Base-by-base conservation (phyloP, 2,888 invertebrate species). In the Cantharis rustica region DNA sequence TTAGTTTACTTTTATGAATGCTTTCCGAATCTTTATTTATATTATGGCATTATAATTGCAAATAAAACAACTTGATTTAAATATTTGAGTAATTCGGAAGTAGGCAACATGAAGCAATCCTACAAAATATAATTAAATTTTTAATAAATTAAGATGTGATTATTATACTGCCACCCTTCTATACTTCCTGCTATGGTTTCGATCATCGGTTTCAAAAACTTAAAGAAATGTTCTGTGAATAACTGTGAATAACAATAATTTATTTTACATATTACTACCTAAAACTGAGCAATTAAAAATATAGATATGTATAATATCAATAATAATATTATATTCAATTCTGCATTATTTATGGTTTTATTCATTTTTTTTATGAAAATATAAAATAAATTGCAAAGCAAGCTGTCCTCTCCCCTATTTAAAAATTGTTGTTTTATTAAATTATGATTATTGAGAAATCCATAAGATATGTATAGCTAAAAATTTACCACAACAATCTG, bases 211-310 rank as follows among this genome's bases (percentile, higher is more conserved):
- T 80, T 80, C 81, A 66, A 71, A 64, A 79, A 72, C 82, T 85
- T 78, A 79, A 84, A 82, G n/a, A 84, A 85, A 85, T 81, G 84
- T 85, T 86, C 85, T n/a, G n/a, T n/a, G n/a, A n/a, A n/a, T n/a
- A 85, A 63, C 10, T 63, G 13, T 64, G 15, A n/a, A 27, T 31
- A 13, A 13, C 11, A 13, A 13, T 31, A 13, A 13, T 31, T 27
- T 27, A 3, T 27, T 27, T 27, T 20, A 20, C 20, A 7, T 20
- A 20, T 20, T 20, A 3, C 0, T 20, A 20, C 4, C 20, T 20
- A 5, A 1, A 20, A 20, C 20, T 20, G 20, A 20, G 7, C 5
- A 20, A 20, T 20, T 20, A 20, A 20, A 20, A 20, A 0, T 0
- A 20, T 20, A 0, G 0, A 20, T 20, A 20, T 4, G 5, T 20